A percentile compares a stretch with the other conserved stretches of the same genome.
These are phyloP conservation scores for Cygnus buccinator DNA, from an alignment of 2,113 vertebrate genomes.

Conservation along the genomic window DNA sequence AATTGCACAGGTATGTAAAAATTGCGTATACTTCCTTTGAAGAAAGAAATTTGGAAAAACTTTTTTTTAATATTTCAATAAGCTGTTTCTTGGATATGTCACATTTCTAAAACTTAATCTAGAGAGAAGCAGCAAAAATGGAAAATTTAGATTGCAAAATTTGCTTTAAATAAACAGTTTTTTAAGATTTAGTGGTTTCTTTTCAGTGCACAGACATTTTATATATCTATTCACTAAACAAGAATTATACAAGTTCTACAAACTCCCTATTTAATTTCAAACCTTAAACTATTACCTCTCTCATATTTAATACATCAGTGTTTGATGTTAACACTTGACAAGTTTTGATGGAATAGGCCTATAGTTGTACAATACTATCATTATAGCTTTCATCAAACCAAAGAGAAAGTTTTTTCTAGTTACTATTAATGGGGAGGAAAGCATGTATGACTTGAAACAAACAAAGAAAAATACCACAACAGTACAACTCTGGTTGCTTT, in stretches of 20 bases:
- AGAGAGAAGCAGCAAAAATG: not conserved
- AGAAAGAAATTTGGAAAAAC: not conserved
- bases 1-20: constrained; percentile 92
- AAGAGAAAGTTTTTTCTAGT: not conserved
- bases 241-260: not conserved
- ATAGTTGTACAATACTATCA: not conserved
- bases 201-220: not conserved
- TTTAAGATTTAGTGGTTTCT: no score
- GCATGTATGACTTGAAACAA: not conserved
- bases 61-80: not conserved
- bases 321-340: not conserved
- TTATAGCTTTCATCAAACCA: not conserved
- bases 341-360: not conserved
- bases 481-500: not conserved
- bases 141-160: not conserved
- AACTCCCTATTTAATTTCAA: not conserved
- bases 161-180: not conserved
- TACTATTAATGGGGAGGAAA: not conserved
- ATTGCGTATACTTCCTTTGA: not conserved
- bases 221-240: not conserved
- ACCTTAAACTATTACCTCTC: not conserved
- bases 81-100: not conserved
- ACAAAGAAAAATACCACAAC: not conserved
- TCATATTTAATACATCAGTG: not conserved
- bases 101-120: not conserved